These are phyloP conservation scores for Eupleurogrammus muticus DNA, from an alignment of 2,797 vertebrate species.

Conservation along the genomic window DNA sequence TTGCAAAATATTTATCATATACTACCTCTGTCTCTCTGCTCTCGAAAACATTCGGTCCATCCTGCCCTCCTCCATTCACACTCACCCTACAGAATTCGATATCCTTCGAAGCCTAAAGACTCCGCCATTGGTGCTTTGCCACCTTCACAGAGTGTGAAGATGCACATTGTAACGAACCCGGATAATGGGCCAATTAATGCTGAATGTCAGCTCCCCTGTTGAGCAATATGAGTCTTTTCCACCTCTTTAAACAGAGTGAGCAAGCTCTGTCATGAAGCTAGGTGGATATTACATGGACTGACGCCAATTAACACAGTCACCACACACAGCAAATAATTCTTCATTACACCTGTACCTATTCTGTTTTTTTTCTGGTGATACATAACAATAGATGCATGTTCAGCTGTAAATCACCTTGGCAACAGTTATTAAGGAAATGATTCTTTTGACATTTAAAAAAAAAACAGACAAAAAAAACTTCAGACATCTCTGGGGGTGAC, in stretches of 20 bases:
- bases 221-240: slow-evolving; percentile 11
- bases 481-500: slow-evolving; percentile 10
- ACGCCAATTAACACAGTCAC: slow-evolving; percentile 21
- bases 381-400: slow-evolving; percentile 26
- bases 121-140: background rate
- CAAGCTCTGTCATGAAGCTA: slow-evolving; percentile 30
- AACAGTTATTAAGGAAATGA: slow-evolving; percentile 40
- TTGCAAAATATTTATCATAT: slow-evolving; percentile 27
- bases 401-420: slow-evolving; percentile 54
- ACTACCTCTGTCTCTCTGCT: slow-evolving; percentile 10
- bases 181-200: slow-evolving; percentile 16
- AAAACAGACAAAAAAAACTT: background rate
- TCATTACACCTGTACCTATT: slow-evolving; percentile 34
- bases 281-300: slow-evolving; percentile 12
- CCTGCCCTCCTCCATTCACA: slow-evolving; percentile 8
- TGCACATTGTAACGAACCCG: background rate
- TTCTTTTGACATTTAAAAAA: slow-evolving; percentile 18
- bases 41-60: slow-evolving; percentile 7
- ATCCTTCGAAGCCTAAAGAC: slow-evolving; percentile 6
- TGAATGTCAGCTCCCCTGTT: slow-evolving; percentile 10
- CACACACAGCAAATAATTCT: background rate
- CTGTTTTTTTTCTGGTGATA: slow-evolving; percentile 28
- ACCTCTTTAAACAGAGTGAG: slow-evolving; percentile 28
- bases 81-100: slow-evolving; percentile 9
- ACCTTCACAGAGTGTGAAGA: background rate